These are phyloP conservation scores for Tinamus guttatus DNA, from an alignment of 2,113 vertebrate genomes.

Conservation along the genomic window DNA sequence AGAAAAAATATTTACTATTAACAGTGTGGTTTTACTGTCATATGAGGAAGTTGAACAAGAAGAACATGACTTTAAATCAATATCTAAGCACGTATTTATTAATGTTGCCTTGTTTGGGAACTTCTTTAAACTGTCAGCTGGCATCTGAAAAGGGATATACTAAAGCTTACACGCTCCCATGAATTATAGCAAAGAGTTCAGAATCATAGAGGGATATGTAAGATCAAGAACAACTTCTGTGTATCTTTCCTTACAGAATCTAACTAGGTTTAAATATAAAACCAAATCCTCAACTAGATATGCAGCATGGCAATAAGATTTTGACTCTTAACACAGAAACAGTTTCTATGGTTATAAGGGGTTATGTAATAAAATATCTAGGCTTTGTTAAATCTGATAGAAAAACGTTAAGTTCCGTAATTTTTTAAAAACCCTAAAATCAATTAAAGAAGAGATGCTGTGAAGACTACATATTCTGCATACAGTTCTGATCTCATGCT, in stretches of 20 bases:
- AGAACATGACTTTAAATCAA: background rate
- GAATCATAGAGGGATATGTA: background rate
- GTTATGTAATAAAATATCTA: background rate
- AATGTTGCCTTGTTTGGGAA: background rate
- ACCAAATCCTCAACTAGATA: background rate
- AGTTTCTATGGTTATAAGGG: background rate
- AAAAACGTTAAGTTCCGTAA: background rate
- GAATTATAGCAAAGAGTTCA: background rate
- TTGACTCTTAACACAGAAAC: background rate
- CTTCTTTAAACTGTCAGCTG: background rate
- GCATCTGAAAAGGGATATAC: background rate
- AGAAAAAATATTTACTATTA: background rate
- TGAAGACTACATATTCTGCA: background rate
- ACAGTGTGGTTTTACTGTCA: background rate
- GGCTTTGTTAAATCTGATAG: background rate
- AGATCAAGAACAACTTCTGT: background rate
- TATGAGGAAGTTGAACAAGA: background rate
- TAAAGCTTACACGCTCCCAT: background rate
- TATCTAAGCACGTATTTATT: background rate
- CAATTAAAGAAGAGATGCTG: background rate
- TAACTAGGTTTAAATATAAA: background rate
- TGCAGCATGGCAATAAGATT: background rate
- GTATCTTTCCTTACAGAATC: background rate
- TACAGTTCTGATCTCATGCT: background rate
- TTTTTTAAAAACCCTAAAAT: background rate